Evolutionary conservation across 2,113 vertebrate species (phyloP).

Genomic region (Spermophilus dauricus): DNA sequence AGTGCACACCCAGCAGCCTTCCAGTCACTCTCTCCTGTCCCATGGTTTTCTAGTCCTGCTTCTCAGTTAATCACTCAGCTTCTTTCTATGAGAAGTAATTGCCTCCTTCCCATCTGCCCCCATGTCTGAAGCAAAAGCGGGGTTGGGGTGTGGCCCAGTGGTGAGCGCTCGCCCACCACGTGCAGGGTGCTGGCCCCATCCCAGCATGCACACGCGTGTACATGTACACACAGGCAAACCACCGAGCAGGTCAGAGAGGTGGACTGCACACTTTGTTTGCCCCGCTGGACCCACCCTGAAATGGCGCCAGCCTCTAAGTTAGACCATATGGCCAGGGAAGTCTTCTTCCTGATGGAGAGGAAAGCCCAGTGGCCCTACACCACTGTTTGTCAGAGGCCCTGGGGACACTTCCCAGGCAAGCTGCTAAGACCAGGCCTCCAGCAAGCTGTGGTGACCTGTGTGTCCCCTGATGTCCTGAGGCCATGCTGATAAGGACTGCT

Average conservation of each 20-base stretch:
- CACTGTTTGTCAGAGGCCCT: background rate
- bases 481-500: background rate
- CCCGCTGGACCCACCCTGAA: background rate
- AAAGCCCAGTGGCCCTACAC: accelerated
- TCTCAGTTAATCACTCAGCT: background rate
- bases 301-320: background rate
- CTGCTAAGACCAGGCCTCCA: background rate
- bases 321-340: background rate
- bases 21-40: background rate
- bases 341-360: background rate
- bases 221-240: too few species aligned
- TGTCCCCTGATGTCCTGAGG: background rate
- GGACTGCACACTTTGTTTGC: background rate
- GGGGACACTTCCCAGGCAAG: background rate
- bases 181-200: too few species aligned
- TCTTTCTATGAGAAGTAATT: background rate
- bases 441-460: accelerated
- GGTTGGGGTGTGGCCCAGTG: too few species aligned
- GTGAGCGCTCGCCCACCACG: too few species aligned
- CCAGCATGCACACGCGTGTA: too few species aligned
- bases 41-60: background rate
- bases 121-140: background rate
- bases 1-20: background rate
- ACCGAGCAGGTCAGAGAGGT: background rate
- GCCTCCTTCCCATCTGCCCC: background rate